These are phyloP conservation scores for Cyanoramphus novaezelandiae DNA, from an alignment of 2,113 vertebrate genomes.

Conservation along the genomic window DNA sequence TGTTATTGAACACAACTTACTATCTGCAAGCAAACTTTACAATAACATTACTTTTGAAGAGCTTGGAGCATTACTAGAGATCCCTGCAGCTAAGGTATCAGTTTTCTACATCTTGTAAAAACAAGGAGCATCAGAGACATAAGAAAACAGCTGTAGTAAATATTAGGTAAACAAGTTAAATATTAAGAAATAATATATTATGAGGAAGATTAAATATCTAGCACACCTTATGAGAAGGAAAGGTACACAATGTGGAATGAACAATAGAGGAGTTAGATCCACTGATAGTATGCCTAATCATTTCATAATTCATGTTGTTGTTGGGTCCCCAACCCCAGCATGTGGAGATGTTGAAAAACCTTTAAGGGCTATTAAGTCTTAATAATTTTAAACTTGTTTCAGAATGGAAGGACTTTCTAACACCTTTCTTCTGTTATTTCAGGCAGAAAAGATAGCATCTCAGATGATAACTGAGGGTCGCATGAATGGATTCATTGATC, in stretches of 20 bases:
- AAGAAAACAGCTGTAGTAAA: background rate
- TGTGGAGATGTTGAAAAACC: background rate
- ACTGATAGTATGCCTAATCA: background rate
- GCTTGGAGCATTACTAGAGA: slow-evolving; percentile 94
- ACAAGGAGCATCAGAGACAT: background rate
- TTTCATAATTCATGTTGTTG: background rate
- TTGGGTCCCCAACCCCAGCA: accelerated
- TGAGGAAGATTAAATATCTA: background rate
- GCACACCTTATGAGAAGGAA: background rate
- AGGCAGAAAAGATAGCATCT: slow-evolving; percentile 99
- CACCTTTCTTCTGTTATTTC: background rate
- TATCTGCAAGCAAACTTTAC: slow-evolving; percentile 98
- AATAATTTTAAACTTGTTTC: background rate
- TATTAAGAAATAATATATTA: background rate
- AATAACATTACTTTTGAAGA: slow-evolving; percentile 99
- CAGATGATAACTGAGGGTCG: slow-evolving; percentile 99
- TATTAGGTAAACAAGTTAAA: background rate
- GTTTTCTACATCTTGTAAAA: background rate
- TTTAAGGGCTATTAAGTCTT: background rate
- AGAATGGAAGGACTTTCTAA: background rate
- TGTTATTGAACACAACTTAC: slow-evolving; percentile 97
- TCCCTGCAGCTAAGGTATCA: slow-evolving; percentile 94
- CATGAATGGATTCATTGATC: slow-evolving; percentile 99
- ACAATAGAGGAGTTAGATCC: background rate
- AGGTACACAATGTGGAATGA: background rate